These are phyloP conservation scores for Ceyx margarethae DNA, from an alignment of 2,113 vertebrate species.

Conservation along the genomic window DNA sequence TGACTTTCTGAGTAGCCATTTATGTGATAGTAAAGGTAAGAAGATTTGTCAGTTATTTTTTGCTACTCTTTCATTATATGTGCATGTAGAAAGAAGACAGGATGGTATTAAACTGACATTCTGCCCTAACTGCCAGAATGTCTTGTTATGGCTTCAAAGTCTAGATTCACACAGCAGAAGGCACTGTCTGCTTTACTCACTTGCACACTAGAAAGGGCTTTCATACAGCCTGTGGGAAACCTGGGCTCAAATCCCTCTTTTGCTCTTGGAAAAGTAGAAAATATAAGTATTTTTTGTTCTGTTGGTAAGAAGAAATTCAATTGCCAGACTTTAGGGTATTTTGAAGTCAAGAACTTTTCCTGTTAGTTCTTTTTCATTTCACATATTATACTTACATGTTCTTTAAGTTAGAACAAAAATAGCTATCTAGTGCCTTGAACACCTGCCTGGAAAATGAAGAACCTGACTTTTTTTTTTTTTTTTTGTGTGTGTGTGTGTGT, in stretches of 20 bases:
- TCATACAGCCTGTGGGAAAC: constrained; percentile 63
- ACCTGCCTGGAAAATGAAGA: constrained; percentile 17
- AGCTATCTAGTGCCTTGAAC: constrained; percentile 11
- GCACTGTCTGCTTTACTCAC: constrained; percentile 65
- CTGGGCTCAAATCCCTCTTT: constrained; percentile 54
- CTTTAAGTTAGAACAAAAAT: constrained; percentile 45
- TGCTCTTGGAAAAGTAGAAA: constrained; percentile 51
- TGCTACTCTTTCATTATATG: constrained; percentile 23
- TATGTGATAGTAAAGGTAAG: constrained; percentile 45
- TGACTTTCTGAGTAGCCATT: constrained; percentile 14
- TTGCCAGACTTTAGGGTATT: constrained; percentile 66
- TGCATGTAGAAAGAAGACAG: constrained; percentile 25
- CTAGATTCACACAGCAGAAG: constrained; percentile 70
- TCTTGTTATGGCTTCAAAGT: constrained; percentile 62
- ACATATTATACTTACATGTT: constrained; percentile 55
- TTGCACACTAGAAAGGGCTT: constrained; percentile 53
- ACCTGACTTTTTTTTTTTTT: not conserved
- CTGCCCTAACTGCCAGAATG: constrained; percentile 67
- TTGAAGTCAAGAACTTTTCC: constrained; percentile 64
- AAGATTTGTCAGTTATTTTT: constrained; percentile 40
- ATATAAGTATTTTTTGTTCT: constrained; percentile 38
- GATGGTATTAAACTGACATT: constrained; percentile 51
- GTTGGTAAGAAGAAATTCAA: constrained; percentile 49
- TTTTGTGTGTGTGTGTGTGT: too few relatives aligned
- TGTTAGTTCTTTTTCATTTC: constrained; percentile 48